Base-by-base conservation (phyloP, 2,888 invertebrate species). In the Rotaria sp. region DNA sequence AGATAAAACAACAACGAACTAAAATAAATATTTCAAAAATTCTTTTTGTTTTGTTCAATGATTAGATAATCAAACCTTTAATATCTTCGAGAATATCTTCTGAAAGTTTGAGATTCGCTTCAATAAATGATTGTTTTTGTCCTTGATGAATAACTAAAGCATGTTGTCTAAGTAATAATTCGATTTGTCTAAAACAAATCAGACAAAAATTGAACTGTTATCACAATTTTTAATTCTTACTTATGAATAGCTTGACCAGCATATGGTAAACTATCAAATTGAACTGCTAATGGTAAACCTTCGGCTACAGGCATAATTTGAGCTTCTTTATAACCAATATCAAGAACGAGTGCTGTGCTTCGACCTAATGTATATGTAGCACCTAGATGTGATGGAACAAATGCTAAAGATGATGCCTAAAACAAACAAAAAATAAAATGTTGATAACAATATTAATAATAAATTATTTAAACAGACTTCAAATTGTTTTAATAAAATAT, bases 1-100 rank as follows among this genome's bases (percentile, higher is more conserved):
- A 95, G 30, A 96, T 95, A 92, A 97, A 96, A 90, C 96, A 96
- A 38, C 95, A 94, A 88, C 95, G 93, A 35, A 95, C 95, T 91
- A 89, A 86, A 94, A 92, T 87, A 67, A 35, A 35, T 4, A 35
- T 2, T 3, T 11, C n/a, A 2, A 30, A n/a, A n/a, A n/a, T n/a
- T 59, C 15, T 13, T n/a, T 57, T 57, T 8, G 5, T 21, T 35
- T 30, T 35, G 13, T 57, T 26, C 11, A n/a, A 57, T 4, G 7
- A 50, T 2, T 59, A 21, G 5, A 30, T 18, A 67, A 67, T 18
- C 13, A 67, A 30, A 93, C 93, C 93, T 92, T 94, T 94, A 85
- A 95, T 94, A 90, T 95, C 95, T 91, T 95, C 95, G 35, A 95
- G 90, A 50, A 93, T 91, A n/a, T 90, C 89, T 87, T 91, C 90